Conservation (phyloP, 2,113 vertebrate genomes). For the Ailurus styani region DNA sequence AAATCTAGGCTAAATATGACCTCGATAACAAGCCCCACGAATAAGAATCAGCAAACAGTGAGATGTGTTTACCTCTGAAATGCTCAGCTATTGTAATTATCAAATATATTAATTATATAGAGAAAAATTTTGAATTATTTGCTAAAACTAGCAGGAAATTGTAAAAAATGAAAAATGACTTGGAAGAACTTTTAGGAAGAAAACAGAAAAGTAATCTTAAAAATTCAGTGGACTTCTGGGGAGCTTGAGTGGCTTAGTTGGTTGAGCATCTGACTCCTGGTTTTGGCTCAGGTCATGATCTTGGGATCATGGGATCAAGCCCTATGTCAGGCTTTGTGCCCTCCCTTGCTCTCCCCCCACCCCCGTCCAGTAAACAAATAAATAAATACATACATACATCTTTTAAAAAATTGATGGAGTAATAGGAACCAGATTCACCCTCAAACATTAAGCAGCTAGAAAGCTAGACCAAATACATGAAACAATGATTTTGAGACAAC, state of each 20-base stretch:
- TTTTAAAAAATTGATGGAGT: too few species aligned
- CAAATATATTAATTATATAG: background rate
- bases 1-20: background rate
- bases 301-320: fast-evolving
- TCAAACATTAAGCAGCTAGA: background rate
- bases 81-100: background rate
- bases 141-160: background rate
- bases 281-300: background rate
- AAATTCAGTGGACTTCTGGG: background rate
- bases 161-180: background rate
- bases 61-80: background rate
- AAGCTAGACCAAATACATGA: background rate
- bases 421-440: background rate
- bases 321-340: background rate
- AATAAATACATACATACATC: too few species aligned
- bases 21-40: background rate
- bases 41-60: background rate
- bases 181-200: background rate
- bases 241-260: background rate
- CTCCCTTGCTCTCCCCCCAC: too few species aligned
- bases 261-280: background rate
- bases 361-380: background rate
- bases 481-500: background rate
- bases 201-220: background rate
- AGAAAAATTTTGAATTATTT: background rate